Conservation (phyloP, 2,888 invertebrate species). For the Drosophila greeni region DNA sequence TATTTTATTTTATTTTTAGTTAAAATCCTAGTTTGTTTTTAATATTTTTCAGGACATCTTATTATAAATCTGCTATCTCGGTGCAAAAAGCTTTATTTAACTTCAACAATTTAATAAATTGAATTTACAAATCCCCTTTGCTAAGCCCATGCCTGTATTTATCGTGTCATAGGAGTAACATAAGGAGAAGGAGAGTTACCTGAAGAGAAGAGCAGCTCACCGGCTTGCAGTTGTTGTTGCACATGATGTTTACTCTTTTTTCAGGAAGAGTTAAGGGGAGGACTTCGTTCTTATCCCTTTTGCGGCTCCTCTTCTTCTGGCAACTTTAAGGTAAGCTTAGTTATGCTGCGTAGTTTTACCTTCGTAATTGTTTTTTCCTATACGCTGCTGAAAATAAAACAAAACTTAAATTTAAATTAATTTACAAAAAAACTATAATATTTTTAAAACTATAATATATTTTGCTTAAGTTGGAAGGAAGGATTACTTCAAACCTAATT, state of each 20-base stretch:
- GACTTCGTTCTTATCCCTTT: slow-evolving; percentile 14
- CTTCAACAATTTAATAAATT: too few relatives aligned
- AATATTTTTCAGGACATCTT: not conserved
- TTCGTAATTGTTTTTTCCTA: slow-evolving; percentile 6
- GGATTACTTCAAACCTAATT: not conserved
- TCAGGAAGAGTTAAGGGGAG: slow-evolving; percentile 1
- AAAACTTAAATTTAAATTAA: fast-evolving
- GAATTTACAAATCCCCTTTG: slow-evolving; percentile 6
- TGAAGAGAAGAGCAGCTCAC: not conserved
- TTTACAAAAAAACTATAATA: not conserved
- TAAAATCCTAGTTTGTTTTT: too few relatives aligned
- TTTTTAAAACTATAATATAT: not conserved
- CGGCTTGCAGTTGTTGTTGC: slow-evolving; percentile 1
- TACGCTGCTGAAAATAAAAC: not conserved
- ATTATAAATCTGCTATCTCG: not conserved
- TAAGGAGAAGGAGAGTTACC: slow-evolving; percentile 14
- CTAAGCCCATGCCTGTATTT: slow-evolving; percentile 34
- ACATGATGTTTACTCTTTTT: slow-evolving; percentile 14
- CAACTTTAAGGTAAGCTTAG: slow-evolving; percentile 8
- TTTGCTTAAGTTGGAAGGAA: not conserved
- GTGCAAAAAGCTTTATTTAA: not conserved
- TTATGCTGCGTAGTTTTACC: slow-evolving; percentile 1
- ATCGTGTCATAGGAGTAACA: slow-evolving; percentile 10
- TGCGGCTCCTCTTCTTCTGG: slow-evolving; percentile 19
- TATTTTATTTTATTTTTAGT: not conserved